Base-by-base conservation (phyloP, 2,888 invertebrate genomes). In the Eulithis prunata region DNA sequence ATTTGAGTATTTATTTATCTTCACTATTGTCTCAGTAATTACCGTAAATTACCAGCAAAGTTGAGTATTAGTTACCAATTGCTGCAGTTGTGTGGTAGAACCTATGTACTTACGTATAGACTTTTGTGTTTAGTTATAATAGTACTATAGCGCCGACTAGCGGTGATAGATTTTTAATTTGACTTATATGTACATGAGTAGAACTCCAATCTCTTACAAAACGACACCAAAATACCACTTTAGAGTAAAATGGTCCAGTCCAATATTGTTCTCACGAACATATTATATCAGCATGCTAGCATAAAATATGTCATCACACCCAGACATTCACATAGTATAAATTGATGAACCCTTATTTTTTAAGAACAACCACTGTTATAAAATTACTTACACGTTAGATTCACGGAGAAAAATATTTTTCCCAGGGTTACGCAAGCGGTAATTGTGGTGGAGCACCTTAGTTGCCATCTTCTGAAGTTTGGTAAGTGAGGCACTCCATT, bases 341-440 rank as follows among this genome's bases (percentile, higher is more conserved):
- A 78, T 75, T 79, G 73, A 82, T 83, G 78, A 85, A 62, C 68
- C 77, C 75, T 74, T 80, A 76, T 66, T 67, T 38, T 87, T 82
- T 91, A 91, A 89, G 89, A 86, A 78, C 81, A 86, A 85, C 79
- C 90, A 90, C 88, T 91, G 87, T 87, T 84, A 84, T 90, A 88
- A 89, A 86, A 85, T 88, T 83, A 89, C 88, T 91, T 89, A 89
- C 93, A 93, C 93, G 91, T 91, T 92, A 91, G 92, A 93, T 93
- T 93, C 91, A 93, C 93, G 93, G 92, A 90, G 89, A 91, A 90
- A 87, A 92, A 93, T 93, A 92, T 93, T 93, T 93, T 93, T 85
- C 92, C 93, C 92, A 92, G 93, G 92, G 92, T 93, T 93, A 91
- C 92, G 92, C 92, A 92, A 92, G 92, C 93, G 93, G 93, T 93